Evolutionary conservation across 2,113 vertebrate species (phyloP).

Genomic region (Macquaria australasica): DNA sequence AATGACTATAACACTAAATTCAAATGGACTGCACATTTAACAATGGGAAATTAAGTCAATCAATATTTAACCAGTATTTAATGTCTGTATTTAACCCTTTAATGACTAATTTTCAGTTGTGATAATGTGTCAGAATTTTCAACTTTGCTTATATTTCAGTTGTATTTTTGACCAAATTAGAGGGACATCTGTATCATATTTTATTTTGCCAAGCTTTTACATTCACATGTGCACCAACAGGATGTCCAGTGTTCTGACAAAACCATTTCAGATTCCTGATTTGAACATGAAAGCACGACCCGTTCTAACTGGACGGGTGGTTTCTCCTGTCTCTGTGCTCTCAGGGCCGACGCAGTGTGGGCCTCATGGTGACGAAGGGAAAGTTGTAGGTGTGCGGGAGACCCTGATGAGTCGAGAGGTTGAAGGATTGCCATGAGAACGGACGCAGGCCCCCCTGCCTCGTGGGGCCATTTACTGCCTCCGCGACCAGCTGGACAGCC

Average conservation of each 20-base stretch:
- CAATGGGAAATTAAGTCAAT: neutral
- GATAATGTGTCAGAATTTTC: neutral
- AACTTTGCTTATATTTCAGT: neutral
- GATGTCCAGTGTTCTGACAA: constrained; percentile 1
- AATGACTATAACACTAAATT: neutral
- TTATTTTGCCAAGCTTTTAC: neutral
- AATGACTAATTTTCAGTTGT: neutral
- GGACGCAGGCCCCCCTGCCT: constrained; percentile 87
- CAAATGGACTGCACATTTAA: neutral
- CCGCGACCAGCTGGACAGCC: constrained; percentile 83
- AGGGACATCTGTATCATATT: neutral
- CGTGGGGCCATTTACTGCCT: constrained; percentile 90
- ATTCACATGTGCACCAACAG: neutral
- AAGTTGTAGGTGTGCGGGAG: constrained; percentile 89
- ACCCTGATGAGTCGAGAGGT: constrained; percentile 86
- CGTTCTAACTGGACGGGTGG: neutral
- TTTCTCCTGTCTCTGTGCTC: neutral
- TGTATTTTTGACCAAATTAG: neutral
- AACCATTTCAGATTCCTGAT: neutral
- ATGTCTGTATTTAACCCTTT: neutral
- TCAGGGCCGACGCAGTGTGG: constrained; percentile 78
- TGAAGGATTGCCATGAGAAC: constrained; percentile 89
- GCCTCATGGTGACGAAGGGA: constrained; percentile 86
- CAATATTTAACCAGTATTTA: neutral
- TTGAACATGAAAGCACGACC: neutral